These are phyloP conservation scores for Lineus longissimus DNA, from an alignment of 1,140 invertebrate genomes.

Conservation along the genomic window DNA sequence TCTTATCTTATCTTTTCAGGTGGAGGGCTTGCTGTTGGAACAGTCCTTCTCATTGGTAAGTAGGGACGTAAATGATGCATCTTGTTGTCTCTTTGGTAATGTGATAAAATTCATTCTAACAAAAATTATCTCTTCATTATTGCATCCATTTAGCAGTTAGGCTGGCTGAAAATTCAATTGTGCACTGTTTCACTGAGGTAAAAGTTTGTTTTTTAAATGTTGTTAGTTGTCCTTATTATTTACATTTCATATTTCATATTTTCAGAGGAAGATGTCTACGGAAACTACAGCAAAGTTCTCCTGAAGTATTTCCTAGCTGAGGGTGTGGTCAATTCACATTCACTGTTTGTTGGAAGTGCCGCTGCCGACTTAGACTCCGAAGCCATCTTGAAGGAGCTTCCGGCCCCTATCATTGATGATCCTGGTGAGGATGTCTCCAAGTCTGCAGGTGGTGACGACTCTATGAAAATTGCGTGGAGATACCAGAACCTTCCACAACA, in stretches of 20 bases:
- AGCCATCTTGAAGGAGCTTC: conserved; percentile 49
- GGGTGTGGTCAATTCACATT: conserved; percentile 69
- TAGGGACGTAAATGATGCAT: no score
- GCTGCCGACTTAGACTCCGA: conserved; percentile 61
- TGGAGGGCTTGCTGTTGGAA: conserved; percentile 47
- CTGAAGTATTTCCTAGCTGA: conserved; percentile 80
- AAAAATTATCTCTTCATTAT: no score
- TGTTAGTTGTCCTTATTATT: no score
- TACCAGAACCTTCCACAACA: conserved; percentile 71
- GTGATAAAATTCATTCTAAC: no score
- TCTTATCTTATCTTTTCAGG: conserved; percentile 31
- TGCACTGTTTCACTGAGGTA: no score
- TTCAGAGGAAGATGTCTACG: conserved; percentile 76
- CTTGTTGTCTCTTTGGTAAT: no score
- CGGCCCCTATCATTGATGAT: conserved; percentile 46
- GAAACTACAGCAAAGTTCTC: conserved; percentile 69
- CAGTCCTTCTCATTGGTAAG: conserved; percentile 41
- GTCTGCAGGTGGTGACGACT: conserved; percentile 48
- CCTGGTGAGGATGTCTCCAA: conserved; percentile 7
- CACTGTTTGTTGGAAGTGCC: conserved; percentile 67
- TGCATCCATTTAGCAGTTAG: no score
- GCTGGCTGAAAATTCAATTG: no score
- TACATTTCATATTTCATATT: no score
- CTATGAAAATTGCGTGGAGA: conserved; percentile 82
- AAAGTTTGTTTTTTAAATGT: no score